Evolutionary conservation across 2,113 vertebrate species (phyloP).

Genomic region (Rattus rattus): DNA sequence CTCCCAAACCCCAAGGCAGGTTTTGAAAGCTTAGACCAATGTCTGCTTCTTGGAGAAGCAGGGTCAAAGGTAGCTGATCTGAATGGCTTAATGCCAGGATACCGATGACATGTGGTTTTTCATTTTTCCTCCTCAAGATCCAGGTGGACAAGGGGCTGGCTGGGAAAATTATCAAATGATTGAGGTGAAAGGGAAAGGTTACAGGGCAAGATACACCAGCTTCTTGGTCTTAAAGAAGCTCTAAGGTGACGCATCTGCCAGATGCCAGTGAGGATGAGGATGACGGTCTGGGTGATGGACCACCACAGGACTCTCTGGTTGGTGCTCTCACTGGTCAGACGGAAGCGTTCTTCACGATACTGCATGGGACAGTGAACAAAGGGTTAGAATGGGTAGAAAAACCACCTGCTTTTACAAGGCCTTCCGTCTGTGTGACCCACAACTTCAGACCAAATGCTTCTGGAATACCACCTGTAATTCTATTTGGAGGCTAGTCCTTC

Average conservation of each 20-base stretch:
- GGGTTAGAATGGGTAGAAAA: neutral
- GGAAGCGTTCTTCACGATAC: slow-evolving; percentile 96
- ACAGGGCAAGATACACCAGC: slow-evolving; percentile 87
- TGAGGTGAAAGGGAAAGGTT: slow-evolving; percentile 5
- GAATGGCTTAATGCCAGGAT: slow-evolving; percentile 17
- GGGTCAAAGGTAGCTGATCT: slow-evolving; percentile 22
- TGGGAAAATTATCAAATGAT: slow-evolving; percentile 45
- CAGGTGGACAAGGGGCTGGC: neutral
- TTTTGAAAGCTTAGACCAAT: slow-evolving; percentile 37
- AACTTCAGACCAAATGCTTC: neutral
- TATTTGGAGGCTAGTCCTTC: neutral
- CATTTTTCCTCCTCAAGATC: slow-evolving; percentile 31
- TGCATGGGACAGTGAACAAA: slow-evolving; percentile 67
- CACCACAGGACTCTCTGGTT: slow-evolving; percentile 98
- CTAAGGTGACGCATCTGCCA: slow-evolving; percentile 98
- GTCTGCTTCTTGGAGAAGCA: slow-evolving; percentile 55
- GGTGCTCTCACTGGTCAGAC: slow-evolving; percentile 97
- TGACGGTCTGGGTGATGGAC: slow-evolving; percentile 96
- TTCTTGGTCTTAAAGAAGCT: slow-evolving; percentile 99
- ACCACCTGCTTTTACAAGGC: neutral
- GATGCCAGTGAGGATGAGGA: slow-evolving; percentile 95
- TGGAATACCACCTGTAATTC: neutral
- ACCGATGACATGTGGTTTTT: slow-evolving; percentile 33
- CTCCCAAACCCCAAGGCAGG: neutral
- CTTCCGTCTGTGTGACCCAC: neutral